Evolutionary conservation across 2,113 vertebrate species (phyloP).

Genomic region (Chloebia gouldiae): DNA sequence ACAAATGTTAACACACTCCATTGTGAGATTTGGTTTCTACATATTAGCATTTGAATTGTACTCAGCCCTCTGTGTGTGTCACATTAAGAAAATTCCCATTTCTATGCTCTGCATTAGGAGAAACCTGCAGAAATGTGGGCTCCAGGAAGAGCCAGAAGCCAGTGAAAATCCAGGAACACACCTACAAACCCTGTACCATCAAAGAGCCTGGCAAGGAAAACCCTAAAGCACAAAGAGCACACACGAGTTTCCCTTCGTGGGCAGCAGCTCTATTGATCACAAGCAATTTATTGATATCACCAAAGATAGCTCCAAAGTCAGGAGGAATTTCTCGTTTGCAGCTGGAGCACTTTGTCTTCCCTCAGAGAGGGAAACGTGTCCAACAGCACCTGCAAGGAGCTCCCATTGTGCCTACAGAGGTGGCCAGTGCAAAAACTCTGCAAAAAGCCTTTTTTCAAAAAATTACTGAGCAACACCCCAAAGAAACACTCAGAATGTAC

Average conservation of each 20-base stretch:
- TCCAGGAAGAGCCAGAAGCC: neutral
- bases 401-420: neutral
- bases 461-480: neutral
- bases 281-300: neutral
- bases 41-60: neutral
- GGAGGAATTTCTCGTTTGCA: neutral
- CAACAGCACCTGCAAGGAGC: neutral
- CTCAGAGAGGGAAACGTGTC: neutral
- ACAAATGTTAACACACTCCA: neutral
- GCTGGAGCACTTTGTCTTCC: neutral
- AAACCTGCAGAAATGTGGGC: neutral
- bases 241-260: neutral
- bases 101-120: neutral
- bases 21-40: neutral
- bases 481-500: neutral
- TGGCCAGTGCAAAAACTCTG: neutral
- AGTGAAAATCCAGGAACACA: neutral
- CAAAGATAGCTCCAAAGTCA: neutral
- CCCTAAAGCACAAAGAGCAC: neutral
- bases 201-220: neutral
- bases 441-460: neutral
- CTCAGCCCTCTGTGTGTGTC: neutral
- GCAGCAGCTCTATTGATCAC: rapidly evolving
- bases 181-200: neutral
- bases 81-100: neutral